These are phyloP conservation scores for Ictidomys tridecemlineatus DNA, from an alignment of 2,113 vertebrate species.

Conservation along the genomic window DNA sequence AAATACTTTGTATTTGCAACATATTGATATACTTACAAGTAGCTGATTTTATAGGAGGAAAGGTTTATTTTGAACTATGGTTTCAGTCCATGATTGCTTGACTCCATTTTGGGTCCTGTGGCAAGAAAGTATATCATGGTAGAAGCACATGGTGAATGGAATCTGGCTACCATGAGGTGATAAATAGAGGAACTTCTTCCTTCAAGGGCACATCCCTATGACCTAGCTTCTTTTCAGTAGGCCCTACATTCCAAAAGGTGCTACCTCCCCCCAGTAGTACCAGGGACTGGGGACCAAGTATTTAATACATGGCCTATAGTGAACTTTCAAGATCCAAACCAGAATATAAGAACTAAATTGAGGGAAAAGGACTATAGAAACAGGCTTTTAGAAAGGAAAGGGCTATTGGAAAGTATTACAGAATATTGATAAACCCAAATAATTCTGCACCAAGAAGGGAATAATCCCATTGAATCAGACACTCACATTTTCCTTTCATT, in stretches of 20 bases:
- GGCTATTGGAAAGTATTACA: neutral
- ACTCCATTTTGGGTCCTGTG: neutral
- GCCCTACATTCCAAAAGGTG: neutral
- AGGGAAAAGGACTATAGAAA: neutral
- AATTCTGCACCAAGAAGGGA: neutral
- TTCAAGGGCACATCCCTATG: neutral
- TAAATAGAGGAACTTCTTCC: too few species aligned
- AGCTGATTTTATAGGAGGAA: neutral
- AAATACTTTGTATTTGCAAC: neutral
- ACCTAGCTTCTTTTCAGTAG: neutral
- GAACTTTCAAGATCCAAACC: neutral
- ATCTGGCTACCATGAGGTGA: neutral
- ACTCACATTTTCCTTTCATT: conserved; percentile 17
- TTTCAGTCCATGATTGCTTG: neutral
- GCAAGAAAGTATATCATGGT: neutral
- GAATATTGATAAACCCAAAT: neutral
- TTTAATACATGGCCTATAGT: neutral
- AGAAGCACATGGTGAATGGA: neutral
- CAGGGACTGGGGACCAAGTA: neutral
- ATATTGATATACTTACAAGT: too few species aligned
- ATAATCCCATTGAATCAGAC: neutral
- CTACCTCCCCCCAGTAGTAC: too few species aligned
- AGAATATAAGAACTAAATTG: neutral
- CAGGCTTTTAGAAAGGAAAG: neutral
- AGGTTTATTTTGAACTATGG: neutral